phyloP scores from a whole-genome alignment of 1,140 invertebrate species.

The Drosophila kepulauana region DNA sequence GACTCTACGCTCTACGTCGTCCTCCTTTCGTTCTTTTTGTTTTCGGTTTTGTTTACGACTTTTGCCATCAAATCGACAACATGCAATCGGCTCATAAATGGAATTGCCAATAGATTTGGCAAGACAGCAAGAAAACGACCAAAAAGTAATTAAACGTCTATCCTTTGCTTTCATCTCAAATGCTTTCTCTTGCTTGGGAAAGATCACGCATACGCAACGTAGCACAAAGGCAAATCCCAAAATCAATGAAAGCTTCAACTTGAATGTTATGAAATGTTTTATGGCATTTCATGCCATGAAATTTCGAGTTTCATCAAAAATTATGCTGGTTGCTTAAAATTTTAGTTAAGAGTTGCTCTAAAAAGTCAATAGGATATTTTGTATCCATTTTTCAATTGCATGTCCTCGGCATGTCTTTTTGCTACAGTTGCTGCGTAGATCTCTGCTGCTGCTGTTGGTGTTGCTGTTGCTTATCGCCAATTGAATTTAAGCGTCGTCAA shows the following conservation, averaged over 20 bases:
- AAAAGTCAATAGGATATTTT: not conserved
- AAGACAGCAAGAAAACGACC: not conserved
- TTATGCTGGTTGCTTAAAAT: too few species aligned
- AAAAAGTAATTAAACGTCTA: conserved; percentile 21
- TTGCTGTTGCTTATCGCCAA: conserved; percentile 35
- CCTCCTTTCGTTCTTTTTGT: not conserved
- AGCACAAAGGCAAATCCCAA: not conserved
- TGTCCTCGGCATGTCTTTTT: not conserved
- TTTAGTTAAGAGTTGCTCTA: too few species aligned
- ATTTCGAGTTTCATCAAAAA: too few species aligned
- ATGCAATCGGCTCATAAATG: conserved; percentile 65
- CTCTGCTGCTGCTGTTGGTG: conserved; percentile 1
- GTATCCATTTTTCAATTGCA: conserved; percentile 11
- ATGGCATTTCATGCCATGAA: too few species aligned
- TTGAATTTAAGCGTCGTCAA: conserved; percentile 52
- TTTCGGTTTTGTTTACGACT: conserved; percentile 54
- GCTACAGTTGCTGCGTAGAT: not conserved
- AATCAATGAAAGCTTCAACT: not conserved
- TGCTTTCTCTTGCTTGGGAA: not conserved
- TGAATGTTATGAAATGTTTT: too few species aligned
- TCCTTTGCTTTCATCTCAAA: conserved; percentile 8
- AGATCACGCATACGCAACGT: conserved; percentile 33
- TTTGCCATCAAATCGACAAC: conserved; percentile 67
- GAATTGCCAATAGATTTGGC: conserved; percentile 36
- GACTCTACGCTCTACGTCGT: not conserved